These are phyloP conservation scores for Panurus biarmicus DNA, from an alignment of 2,113 vertebrate species.

Conservation along the genomic window DNA sequence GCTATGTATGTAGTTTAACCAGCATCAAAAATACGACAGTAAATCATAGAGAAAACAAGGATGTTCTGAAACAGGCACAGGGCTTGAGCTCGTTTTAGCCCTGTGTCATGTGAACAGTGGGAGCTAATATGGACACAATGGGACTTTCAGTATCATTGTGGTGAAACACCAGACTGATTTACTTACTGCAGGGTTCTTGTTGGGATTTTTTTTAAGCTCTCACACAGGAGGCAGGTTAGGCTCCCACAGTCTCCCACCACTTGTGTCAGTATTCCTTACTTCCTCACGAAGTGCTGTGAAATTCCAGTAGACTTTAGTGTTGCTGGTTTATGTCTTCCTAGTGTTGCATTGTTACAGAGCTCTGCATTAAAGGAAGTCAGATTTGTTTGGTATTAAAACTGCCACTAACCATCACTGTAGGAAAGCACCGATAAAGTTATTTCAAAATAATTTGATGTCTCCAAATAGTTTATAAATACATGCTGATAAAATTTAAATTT, in stretches of 20 bases:
- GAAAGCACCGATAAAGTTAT: neutral
- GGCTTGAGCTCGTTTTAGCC: neutral
- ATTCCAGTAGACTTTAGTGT: neutral
- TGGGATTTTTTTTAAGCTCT: neutral
- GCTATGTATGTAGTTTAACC: slow-evolving; percentile 15
- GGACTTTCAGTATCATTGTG: neutral
- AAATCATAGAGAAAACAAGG: neutral
- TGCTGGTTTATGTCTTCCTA: neutral
- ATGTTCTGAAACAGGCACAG: neutral
- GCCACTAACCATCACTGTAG: neutral
- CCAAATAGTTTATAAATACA: neutral
- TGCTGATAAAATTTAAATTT: neutral
- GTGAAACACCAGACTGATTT: neutral
- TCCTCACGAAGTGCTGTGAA: neutral
- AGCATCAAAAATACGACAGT: neutral
- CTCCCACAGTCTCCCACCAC: neutral
- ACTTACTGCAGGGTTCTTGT: neutral
- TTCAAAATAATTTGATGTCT: neutral
- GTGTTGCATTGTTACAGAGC: neutral
- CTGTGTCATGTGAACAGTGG: neutral
- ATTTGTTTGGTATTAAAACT: neutral
- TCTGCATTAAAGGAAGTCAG: neutral
- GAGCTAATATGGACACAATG: neutral
- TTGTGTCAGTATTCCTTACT: neutral
- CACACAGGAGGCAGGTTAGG: neutral